phyloP scores from a whole-genome alignment of 2,113 vertebrate species.

The Orthochromis indermauri region DNA sequence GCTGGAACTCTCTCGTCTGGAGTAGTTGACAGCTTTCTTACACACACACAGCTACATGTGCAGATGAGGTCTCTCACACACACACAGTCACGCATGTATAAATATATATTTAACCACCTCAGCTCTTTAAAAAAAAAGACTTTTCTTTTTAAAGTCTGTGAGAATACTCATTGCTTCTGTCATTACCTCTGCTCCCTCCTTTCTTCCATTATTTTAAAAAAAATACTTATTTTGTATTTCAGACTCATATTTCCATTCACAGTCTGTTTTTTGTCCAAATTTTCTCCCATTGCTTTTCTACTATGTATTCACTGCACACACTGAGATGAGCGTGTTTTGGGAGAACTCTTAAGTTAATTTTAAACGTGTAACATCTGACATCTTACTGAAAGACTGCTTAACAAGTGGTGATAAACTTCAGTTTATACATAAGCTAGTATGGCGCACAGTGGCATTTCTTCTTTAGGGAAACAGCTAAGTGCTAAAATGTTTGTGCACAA shows the following conservation, averaged over 20 bases:
- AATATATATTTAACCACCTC: not conserved
- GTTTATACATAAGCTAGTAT: not conserved
- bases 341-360: not conserved
- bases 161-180: not conserved
- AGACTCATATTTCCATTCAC: constrained; percentile 15
- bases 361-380: not conserved
- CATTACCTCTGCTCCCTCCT: not conserved
- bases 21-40: constrained; percentile 63
- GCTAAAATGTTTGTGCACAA: not conserved
- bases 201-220: not conserved
- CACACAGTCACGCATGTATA: not conserved
- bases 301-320: constrained; percentile 5
- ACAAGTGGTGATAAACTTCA: not conserved
- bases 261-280: constrained; percentile 7
- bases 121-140: not conserved
- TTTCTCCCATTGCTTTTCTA: not conserved
- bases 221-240: not conserved
- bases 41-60: not conserved
- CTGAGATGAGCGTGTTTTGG: not conserved
- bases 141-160: not conserved
- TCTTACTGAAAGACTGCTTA: not conserved
- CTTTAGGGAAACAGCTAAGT: not conserved
- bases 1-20: constrained; percentile 54
- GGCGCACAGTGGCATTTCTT: not conserved
- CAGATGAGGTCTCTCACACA: not conserved